Percentiles rank a stretch among this genome's conserved stretches.
Evolutionary conservation across 2,797 vertebrate species (phyloP).

Genomic region (Cryptoprocta ferox): DNA sequence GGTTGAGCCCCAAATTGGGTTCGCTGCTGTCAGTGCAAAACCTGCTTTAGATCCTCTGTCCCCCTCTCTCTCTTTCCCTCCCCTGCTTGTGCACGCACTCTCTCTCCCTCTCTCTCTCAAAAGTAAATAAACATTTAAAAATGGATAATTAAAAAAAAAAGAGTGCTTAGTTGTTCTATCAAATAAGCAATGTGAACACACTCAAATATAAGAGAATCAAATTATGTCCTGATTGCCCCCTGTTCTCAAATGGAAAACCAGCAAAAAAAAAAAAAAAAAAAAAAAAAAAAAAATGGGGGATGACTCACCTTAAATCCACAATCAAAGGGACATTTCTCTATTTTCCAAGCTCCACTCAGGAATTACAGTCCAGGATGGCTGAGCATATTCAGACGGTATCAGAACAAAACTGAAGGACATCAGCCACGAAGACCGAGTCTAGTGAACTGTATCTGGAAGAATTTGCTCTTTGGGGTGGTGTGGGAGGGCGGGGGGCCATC

Average conservation of each 20-base stretch:
- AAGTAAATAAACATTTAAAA: no score
- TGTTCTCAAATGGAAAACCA: background rate
- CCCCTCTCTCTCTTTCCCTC: no score
- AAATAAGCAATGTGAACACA: background rate
- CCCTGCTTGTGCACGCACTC: no score
- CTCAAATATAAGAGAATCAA: background rate
- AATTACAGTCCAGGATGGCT: background rate
- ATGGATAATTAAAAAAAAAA: no score
- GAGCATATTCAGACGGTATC: background rate
- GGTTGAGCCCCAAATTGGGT: no score
- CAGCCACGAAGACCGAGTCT: background rate
- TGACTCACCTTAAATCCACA: background rate
- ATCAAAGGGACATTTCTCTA: background rate
- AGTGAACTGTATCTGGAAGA: background rate
- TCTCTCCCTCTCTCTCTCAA: no score
- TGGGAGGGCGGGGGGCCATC: fast-evolving
- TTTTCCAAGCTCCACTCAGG: background rate
- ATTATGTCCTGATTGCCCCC: background rate
- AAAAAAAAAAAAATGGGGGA: no score
- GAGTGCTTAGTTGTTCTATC: background rate
- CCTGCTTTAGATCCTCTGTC: no score
- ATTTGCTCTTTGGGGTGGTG: background rate
- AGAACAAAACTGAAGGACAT: background rate
- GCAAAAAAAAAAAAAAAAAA: background rate
- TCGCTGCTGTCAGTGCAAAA: no score